Evolutionary conservation across 2,888 invertebrate genomes (phyloP).

Genomic region (Sphaeridia pumilis): DNA sequence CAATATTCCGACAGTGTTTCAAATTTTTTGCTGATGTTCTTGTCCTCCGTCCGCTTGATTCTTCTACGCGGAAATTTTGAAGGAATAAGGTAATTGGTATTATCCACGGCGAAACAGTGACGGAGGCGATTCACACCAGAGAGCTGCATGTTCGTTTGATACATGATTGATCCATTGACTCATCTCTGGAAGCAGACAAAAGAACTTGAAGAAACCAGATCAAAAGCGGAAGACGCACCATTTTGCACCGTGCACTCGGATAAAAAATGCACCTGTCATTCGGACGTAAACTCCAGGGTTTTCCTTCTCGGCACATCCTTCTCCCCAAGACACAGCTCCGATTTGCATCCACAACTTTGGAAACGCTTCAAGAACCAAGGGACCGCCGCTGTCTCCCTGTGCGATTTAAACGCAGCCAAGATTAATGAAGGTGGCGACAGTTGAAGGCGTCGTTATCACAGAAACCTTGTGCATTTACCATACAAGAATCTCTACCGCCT

Average conservation of each 20-base stretch:
- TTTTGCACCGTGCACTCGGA: not conserved
- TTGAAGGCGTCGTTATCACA: not conserved
- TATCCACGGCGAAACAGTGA: no score
- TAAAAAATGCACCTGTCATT: slow-evolving; percentile 13
- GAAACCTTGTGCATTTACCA: slow-evolving; percentile 19
- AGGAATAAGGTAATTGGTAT: no score
- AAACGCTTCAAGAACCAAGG: slow-evolving; percentile 17
- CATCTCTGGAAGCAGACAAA: slow-evolving; percentile 14
- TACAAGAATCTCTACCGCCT: slow-evolving; percentile 27
- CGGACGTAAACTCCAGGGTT: slow-evolving; percentile 31
- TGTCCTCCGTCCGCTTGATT: no score
- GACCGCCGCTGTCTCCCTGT: slow-evolving; percentile 26
- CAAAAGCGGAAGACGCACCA: not conserved
- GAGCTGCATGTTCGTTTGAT: slow-evolving; percentile 19
- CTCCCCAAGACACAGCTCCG: slow-evolving; percentile 30
- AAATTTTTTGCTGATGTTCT: no score
- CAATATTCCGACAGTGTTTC: no score
- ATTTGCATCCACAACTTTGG: slow-evolving; percentile 25
- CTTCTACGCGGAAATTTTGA: no score
- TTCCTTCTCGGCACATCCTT: slow-evolving; percentile 22
- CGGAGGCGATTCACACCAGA: slow-evolving; percentile 21
- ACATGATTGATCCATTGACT: slow-evolving; percentile 25
- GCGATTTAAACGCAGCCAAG: not conserved
- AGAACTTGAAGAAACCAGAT: not conserved
- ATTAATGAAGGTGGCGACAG: not conserved